Base-by-base conservation (phyloP, 2,888 invertebrate species). In the Eremobia ochroleuca region DNA sequence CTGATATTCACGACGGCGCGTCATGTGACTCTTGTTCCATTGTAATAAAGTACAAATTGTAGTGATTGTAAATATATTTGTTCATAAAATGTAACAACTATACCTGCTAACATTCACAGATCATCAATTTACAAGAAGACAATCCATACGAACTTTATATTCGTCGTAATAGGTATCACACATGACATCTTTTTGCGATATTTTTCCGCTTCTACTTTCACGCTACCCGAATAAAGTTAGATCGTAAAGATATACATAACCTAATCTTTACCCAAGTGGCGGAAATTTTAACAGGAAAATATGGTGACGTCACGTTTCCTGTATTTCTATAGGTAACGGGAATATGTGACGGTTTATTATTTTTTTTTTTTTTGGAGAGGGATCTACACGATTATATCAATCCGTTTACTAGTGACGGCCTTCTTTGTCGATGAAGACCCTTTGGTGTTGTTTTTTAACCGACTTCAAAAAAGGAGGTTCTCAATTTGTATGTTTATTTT, bases 221-320 rank as follows among this genome's bases (percentile, higher is more conserved):
- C 75, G 65, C 58, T 64, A 59, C 70, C 79, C 68, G 61, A 73
- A 81, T 77, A 81, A 87, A 77, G 81, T 80, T 70, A 78, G 76
- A 83, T 83, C 81, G 81, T 88, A 83, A 84, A 87, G 76, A 85
- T 80, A 86, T 85, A 86, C 75, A 81, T 82, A 83, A 86, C 81
- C 78, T 88, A 86, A 85, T 89, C 81, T 82, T 83, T 79, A 84
- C 82, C 77, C 80, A 83, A 87, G 81, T 86, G 85, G 73, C 88
- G 89, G 89, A 89, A 87, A 85, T 88, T 86, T 86, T 73, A 77
- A 85, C 81, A 80, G 87, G 82, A 86, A 87, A 85, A 87, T 80
- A 75, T 73, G 65, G 73, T 82, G 79, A 81, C 76, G 77, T 82
- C 87, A 87, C 79, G 83, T 88, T 83, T 84, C 75, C 77, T 79